Percentiles rank a stretch among this genome's conserved stretches.
phyloP scores from a whole-genome alignment of 2,797 vertebrate species.

The Sebastes cheni region DNA sequence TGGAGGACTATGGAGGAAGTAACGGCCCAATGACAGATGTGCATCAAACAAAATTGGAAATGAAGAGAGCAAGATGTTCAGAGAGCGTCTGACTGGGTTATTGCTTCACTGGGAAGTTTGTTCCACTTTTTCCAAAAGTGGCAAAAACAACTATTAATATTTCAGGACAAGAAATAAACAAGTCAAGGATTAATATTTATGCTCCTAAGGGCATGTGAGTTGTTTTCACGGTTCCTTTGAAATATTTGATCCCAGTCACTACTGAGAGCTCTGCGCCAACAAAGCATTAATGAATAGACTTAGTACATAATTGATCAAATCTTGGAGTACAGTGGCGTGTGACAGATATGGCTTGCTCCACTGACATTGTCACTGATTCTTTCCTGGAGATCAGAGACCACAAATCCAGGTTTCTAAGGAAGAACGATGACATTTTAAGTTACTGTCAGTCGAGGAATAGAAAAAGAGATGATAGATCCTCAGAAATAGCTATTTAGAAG shows the following conservation, averaged over 20 bases:
- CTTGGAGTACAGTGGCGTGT: slow-evolving; percentile 39
- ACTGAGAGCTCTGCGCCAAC: slow-evolving; percentile 54
- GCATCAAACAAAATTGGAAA: slow-evolving; percentile 73
- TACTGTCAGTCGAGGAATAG: slow-evolving; percentile 1
- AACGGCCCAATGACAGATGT: slow-evolving; percentile 58
- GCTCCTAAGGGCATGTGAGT: slow-evolving; percentile 69
- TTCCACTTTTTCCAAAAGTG: slow-evolving; percentile 71
- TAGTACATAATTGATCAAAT: slow-evolving; percentile 73
- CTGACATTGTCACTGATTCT: slow-evolving; percentile 25
- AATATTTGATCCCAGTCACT: slow-evolving; percentile 71
- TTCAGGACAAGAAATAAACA: slow-evolving; percentile 81
- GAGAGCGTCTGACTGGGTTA: slow-evolving; percentile 52
- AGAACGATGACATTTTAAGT: slow-evolving; percentile 11
- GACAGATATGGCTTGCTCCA: slow-evolving; percentile 28
- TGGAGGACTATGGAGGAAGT: slow-evolving; percentile 6
- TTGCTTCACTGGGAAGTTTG: slow-evolving; percentile 71
- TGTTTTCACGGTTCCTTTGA: slow-evolving; percentile 72
- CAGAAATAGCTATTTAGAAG: background rate
- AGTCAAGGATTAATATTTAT: slow-evolving; percentile 83
- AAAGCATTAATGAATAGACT: slow-evolving; percentile 72
- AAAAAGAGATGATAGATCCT: background rate
- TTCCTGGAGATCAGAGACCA: slow-evolving; percentile 58
- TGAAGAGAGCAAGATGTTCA: slow-evolving; percentile 60
- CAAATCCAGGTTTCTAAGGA: slow-evolving; percentile 17
- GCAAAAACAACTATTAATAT: slow-evolving; percentile 83